Percentiles rank a stretch among this genome's conserved stretches.
These are phyloP conservation scores for Cecidostiba fungosa DNA, from an alignment of 2,888 invertebrate species.

Conservation along the genomic window DNA sequence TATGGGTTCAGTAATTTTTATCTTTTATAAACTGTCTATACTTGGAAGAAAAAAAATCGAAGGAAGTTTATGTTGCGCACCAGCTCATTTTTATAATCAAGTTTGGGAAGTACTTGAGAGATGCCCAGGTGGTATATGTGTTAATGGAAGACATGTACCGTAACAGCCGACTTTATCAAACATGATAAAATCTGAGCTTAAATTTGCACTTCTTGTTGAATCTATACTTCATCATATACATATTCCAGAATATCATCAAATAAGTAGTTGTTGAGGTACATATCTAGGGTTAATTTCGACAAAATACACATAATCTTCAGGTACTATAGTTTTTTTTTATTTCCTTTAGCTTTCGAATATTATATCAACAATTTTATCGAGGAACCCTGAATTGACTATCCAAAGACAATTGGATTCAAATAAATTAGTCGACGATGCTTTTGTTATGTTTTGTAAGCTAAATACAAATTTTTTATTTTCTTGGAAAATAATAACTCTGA, in stretches of 20 bases:
- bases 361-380: conserved; percentile 94
- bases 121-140: conserved; percentile 93
- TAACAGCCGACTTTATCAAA: conserved; percentile 96
- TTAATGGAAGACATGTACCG: conserved; percentile 92
- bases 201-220: conserved; percentile 97
- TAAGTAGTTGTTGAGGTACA: conserved; percentile 85
- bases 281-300: conserved; percentile 13
- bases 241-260: conserved; percentile 86
- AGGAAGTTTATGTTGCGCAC: conserved; percentile 97
- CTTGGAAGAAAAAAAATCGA: conserved; percentile 94
- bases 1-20: conserved; percentile 20
- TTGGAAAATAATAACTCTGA: not conserved
- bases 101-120: conserved; percentile 97
- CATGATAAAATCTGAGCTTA: conserved; percentile 98
- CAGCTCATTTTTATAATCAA: conserved; percentile 95
- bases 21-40: conserved; percentile 82
- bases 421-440: conserved; percentile 91
- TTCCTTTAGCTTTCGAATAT: conserved; percentile 88
- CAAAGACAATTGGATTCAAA: conserved; percentile 91
- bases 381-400: conserved; percentile 97
- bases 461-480: conserved; percentile 56
- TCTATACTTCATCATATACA: conserved; percentile 86
- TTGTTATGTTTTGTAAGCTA: conserved; percentile 93
- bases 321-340: conserved; percentile 16
- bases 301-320: not conserved